Conservation (phyloP, 2,113 vertebrate species). For the Corydoras maculifer region DNA sequence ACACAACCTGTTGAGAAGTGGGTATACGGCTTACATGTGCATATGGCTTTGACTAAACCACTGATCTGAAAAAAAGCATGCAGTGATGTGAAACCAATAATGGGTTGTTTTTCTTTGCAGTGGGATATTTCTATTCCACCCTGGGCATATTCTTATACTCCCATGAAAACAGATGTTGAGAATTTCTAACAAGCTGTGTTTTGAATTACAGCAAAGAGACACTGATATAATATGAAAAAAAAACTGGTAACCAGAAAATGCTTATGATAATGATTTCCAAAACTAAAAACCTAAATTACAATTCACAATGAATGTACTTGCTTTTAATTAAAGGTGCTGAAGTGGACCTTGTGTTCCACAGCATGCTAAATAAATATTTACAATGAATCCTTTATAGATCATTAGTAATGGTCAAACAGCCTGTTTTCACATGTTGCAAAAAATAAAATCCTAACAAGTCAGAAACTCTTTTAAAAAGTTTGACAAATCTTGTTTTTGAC, state of each 20-base stretch:
- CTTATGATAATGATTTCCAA: background rate
- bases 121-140: background rate
- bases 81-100: background rate
- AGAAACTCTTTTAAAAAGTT: too few relatives aligned
- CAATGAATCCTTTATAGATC: too few relatives aligned
- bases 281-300: too few relatives aligned
- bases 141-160: background rate
- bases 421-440: too few relatives aligned
- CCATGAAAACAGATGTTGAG: background rate
- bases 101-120: background rate
- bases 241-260: background rate
- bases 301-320: too few relatives aligned
- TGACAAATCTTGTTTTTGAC: too few relatives aligned
- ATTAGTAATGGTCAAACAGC: too few relatives aligned
- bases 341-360: too few relatives aligned
- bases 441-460: too few relatives aligned
- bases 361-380: too few relatives aligned
- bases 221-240: background rate
- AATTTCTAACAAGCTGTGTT: conserved; percentile 1
- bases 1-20: too few relatives aligned
- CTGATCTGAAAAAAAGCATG: background rate
- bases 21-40: background rate
- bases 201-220: background rate
- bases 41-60: background rate
- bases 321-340: too few relatives aligned